Base-by-base conservation (phyloP, 2,888 invertebrate genomes). In the Glyphotaelius pellucidus region DNA sequence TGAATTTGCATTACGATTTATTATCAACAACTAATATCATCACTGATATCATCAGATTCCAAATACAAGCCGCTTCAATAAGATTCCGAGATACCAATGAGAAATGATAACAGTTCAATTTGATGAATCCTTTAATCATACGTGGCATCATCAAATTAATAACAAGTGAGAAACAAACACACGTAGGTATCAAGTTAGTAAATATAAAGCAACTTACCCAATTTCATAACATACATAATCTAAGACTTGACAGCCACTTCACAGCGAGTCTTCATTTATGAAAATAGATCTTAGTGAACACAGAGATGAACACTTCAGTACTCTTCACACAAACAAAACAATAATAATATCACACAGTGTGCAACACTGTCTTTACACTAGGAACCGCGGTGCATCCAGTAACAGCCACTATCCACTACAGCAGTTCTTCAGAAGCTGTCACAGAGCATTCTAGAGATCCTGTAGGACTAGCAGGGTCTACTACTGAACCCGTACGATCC, bases 181-280 rank as follows among this genome's bases (percentile, higher is more conserved):
- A 52, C 52, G 32, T 31, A 89, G 52, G 31, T 87, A 87, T 32
- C 15, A n/a, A 30, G 86, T 47, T 42, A 42, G 42, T 85, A 35
- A 47, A 88, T 15, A 79, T 25, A 35, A 80, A 86, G 47, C n/a
- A 88, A 95, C 96, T 96, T 95, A 96, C 96, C 96, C 95, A 96
- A 95, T 95, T 96, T 96, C 94, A 96, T 96, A 95, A 96, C 96
- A 95, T 96, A 96, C 96, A 96, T 96, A 91, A 91, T 92, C 92
- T 92, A 92, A 87, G 88, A 67, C 87, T 91, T 91, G 79, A 90
- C 87, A 81, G 79, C 90, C 79, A 83, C 90, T 38, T 25, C 87
- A 80, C 42, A 89, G 87, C 19, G 91, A 91, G 92, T 88, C 92
- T 90, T 92, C 92, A 92, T 92, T 92, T 92, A 91, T 91, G 80